Base-by-base conservation (phyloP, 1,140 invertebrate species). In the Tetraneura akinire region DNA sequence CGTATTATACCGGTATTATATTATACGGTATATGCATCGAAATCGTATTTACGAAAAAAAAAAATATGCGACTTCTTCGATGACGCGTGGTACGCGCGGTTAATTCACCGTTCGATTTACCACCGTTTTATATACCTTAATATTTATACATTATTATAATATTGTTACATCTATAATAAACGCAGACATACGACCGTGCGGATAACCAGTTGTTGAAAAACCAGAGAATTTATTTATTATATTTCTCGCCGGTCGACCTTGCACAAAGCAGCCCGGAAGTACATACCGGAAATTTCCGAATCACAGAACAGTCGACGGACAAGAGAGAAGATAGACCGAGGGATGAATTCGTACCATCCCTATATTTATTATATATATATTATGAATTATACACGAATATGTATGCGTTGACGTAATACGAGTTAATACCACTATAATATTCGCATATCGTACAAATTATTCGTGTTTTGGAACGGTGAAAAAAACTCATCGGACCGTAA, bases 131-230 rank as follows among this genome's bases (percentile, higher is more conserved):
- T 14, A 5, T n/a, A n/a, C n/a, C n/a, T n/a, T n/a, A n/a, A n/a
- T n/a, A n/a, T n/a, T n/a, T n/a, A n/a, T n/a, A n/a, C n/a, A n/a
- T n/a, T n/a, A n/a, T n/a, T n/a, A n/a, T n/a, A n/a, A n/a, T n/a
- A n/a, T n/a, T n/a, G n/a, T n/a, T n/a, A n/a, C n/a, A n/a, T 37
- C 32, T 37, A 14, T 47, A 47, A 13, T 8, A 11, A 4, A 4
- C 1, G 51, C n/a, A 6, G 51, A n/a, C 10, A 8, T 8, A 16
- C 21, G n/a, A 5, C 14, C 4, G 23, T 42, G 42, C 21, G 66
- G 14, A 70, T 49, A 70, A 70, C 66, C 66, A 26, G 66, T 70
- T 70, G 66, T 70, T 70, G 66, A 18, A 14, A 70, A n/a, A n/a
- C 14, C 11, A 26, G n/a, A n/a, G n/a, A n/a, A n/a, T n/a, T n/a